A percentile compares a stretch with the other conserved stretches of the same genome.
Conservation (phyloP, 2,888 invertebrate species). For the Drosophila algonquin region DNA sequence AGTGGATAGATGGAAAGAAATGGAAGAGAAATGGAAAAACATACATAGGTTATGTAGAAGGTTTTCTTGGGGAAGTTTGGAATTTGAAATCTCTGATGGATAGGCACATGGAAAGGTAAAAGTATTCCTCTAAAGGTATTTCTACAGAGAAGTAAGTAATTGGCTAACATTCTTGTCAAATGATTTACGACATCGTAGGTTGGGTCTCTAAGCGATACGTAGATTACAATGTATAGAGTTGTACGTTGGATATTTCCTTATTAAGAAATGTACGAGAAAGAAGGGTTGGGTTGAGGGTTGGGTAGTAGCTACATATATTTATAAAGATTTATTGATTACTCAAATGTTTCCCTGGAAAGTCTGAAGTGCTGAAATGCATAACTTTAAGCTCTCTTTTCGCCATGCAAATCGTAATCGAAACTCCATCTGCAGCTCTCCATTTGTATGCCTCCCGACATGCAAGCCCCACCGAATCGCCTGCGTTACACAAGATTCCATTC, state of each 20-base stretch:
- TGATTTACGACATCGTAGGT: background rate
- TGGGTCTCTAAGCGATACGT: background rate
- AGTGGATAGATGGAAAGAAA: background rate
- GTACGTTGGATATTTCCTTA: background rate
- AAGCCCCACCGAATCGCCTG: conserved; percentile 9
- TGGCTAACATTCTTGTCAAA: background rate
- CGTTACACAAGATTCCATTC: conserved; percentile 4
- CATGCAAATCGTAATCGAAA: background rate
- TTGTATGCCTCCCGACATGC: background rate
- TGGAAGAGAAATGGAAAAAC: background rate
- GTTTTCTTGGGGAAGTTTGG: too few species aligned
- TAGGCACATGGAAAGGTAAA: too few species aligned
- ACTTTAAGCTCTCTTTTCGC: background rate
- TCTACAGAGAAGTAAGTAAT: background rate
- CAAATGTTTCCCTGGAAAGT: background rate
- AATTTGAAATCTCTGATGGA: too few species aligned
- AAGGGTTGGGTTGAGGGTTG: background rate
- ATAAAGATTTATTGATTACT: background rate
- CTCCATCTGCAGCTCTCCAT: background rate
- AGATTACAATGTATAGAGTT: too few species aligned
- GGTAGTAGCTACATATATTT: background rate
- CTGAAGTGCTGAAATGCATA: background rate
- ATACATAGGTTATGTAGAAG: too few species aligned
- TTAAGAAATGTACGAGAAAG: background rate
- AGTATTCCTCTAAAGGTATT: too few species aligned